Conservation (phyloP, 1,140 invertebrate species). For the Orchesella cincta region DNA sequence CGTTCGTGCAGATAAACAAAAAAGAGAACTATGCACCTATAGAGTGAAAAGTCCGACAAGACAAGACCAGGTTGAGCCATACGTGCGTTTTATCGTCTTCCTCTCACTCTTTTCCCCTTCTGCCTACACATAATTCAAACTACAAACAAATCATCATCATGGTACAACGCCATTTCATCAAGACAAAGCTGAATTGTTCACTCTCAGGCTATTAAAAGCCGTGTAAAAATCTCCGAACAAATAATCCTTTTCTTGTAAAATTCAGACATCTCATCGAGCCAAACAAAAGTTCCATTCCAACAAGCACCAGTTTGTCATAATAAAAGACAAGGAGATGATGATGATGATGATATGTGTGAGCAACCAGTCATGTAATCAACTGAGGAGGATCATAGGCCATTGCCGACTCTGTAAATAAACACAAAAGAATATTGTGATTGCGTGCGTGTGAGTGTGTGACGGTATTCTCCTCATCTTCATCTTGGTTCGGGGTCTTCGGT, state of each 20-base stretch:
- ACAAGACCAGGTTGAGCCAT: slow-evolving; percentile 4
- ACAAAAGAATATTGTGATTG: neutral
- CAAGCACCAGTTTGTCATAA: neutral
- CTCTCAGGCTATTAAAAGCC: slow-evolving; percentile 9
- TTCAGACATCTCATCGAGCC: neutral
- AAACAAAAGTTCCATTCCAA: neutral
- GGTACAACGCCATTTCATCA: neutral
- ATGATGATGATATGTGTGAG: neutral
- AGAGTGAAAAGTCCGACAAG: neutral
- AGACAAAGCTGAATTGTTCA: no score
- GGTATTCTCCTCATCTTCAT: neutral
- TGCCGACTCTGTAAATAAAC: slow-evolving; percentile 25
- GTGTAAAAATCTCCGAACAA: neutral
- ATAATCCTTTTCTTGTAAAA: no score
- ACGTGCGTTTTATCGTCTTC: neutral
- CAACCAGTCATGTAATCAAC: neutral
- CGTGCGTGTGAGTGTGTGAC: no score
- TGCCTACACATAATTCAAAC: neutral
- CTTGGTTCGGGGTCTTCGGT: no score
- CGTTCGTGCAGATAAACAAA: no score
- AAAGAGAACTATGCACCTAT: no score
- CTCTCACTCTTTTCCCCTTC: neutral
- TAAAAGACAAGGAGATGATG: neutral
- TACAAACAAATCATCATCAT: slow-evolving; percentile 16
- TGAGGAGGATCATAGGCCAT: slow-evolving; percentile 9